Evolutionary conservation across 2,888 invertebrate genomes (phyloP).

Genomic region (Apamea sordens): DNA sequence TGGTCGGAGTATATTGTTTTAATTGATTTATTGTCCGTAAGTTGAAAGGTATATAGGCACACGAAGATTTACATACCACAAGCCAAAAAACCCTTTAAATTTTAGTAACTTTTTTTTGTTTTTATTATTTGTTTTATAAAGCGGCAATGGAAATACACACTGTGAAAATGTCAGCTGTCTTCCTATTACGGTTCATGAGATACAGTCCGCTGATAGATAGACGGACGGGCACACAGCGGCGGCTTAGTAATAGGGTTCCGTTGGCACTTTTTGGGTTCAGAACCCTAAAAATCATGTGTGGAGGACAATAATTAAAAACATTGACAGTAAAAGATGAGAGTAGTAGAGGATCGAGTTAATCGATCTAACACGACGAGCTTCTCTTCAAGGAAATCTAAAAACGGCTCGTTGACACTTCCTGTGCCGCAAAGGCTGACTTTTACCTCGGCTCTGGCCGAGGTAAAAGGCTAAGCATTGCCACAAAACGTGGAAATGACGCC

Average conservation of each 20-base stretch:
- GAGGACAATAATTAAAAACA: background rate
- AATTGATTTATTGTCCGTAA: conserved; percentile 31
- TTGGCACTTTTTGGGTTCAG: too few species aligned
- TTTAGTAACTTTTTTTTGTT: background rate
- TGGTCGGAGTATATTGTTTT: conserved; percentile 20
- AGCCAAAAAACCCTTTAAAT: background rate
- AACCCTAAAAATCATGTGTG: too few species aligned
- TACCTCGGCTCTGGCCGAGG: too few species aligned
- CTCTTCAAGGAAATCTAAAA: too few species aligned
- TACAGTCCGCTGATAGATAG: too few species aligned
- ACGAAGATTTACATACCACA: background rate
- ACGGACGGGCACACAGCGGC: background rate
- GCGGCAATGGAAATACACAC: too few species aligned
- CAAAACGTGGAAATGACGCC: too few species aligned
- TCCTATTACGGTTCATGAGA: too few species aligned
- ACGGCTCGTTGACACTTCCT: too few species aligned
- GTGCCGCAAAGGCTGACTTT: too few species aligned
- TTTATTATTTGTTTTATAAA: background rate
- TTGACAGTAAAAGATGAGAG: background rate
- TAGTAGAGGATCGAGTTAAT: background rate
- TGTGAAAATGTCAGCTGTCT: too few species aligned
- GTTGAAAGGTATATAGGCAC: background rate
- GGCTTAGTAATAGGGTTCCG: background rate
- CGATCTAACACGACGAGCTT: background rate
- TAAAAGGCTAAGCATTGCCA: too few species aligned